These are phyloP conservation scores for Peromyscus eremicus DNA, from an alignment of 2,797 vertebrate species.

Conservation along the genomic window DNA sequence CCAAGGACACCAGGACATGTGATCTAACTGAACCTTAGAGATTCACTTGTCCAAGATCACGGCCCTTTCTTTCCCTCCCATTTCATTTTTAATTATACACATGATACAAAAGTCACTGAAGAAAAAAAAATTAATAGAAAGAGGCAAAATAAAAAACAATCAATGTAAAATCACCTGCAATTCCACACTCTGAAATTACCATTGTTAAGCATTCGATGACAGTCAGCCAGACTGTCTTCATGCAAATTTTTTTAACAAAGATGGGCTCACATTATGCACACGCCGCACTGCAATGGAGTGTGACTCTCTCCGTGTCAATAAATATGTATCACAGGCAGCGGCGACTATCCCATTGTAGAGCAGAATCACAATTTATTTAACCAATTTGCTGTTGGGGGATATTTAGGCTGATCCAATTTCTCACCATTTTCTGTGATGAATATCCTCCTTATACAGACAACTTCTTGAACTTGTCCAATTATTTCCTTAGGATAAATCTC, in stretches of 20 bases:
- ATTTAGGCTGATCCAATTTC: slow-evolving; percentile 82
- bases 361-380: slow-evolving; percentile 80
- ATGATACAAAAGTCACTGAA: slow-evolving; percentile 4
- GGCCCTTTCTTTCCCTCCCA: not conserved
- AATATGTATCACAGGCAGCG: slow-evolving; percentile 65
- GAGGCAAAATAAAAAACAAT: slow-evolving; percentile 48
- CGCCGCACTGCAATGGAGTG: not conserved
- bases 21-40: not conserved
- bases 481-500: slow-evolving; percentile 82
- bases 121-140: slow-evolving; percentile 29
- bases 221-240: not conserved
- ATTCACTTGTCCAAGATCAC: not conserved
- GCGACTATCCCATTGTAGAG: slow-evolving; percentile 52
- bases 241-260: slow-evolving; percentile 54
- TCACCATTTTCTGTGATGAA: slow-evolving; percentile 81
- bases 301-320: slow-evolving; percentile 65
- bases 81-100: slow-evolving; percentile 67
- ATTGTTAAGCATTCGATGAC: slow-evolving; percentile 7
- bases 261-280: slow-evolving; percentile 58
- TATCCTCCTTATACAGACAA: slow-evolving; percentile 77
- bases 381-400: slow-evolving; percentile 79
- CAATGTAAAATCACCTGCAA: slow-evolving; percentile 50
- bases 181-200: slow-evolving; percentile 51
- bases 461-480: slow-evolving; percentile 84
- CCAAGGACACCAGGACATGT: not conserved